These are phyloP conservation scores for Drosophila paranaensis DNA, from an alignment of 2,888 invertebrate species.

Conservation along the genomic window DNA sequence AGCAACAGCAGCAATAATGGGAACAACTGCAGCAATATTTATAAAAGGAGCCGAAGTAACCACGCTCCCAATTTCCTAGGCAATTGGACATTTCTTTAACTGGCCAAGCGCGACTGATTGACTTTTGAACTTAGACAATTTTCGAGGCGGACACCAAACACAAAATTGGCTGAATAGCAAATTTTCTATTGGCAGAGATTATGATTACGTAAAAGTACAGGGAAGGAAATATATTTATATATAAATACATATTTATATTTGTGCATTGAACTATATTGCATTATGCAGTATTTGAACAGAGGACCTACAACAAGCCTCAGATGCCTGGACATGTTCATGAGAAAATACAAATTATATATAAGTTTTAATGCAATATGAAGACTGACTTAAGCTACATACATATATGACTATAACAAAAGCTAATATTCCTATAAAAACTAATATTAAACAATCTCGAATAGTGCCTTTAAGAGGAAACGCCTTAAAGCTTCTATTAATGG, in stretches of 20 bases:
- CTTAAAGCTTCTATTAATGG: background rate
- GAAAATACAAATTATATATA: background rate
- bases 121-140: conserved; percentile 58
- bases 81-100: conserved; percentile 54
- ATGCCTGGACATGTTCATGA: too few relatives aligned
- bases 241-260: background rate
- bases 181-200: conserved; percentile 11
- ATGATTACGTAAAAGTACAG: background rate
- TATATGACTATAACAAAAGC: too few relatives aligned
- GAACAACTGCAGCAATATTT: conserved; percentile 12
- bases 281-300: background rate
- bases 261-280: background rate
- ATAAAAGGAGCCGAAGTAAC: background rate
- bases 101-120: conserved; percentile 51
- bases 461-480: too few relatives aligned
- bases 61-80: conserved; percentile 56
- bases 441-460: background rate
- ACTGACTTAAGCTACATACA: too few relatives aligned
- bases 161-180: conserved; percentile 14
- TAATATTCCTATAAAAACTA: background rate
- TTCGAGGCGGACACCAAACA: conserved; percentile 12
- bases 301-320: background rate
- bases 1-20: conserved; percentile 3
- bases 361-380: too few relatives aligned
- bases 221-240: background rate